Percentiles rank a stretch among this genome's conserved stretches.
phyloP scores from a whole-genome alignment of 2,888 invertebrate genomes.

The Calameuta filiformis region DNA sequence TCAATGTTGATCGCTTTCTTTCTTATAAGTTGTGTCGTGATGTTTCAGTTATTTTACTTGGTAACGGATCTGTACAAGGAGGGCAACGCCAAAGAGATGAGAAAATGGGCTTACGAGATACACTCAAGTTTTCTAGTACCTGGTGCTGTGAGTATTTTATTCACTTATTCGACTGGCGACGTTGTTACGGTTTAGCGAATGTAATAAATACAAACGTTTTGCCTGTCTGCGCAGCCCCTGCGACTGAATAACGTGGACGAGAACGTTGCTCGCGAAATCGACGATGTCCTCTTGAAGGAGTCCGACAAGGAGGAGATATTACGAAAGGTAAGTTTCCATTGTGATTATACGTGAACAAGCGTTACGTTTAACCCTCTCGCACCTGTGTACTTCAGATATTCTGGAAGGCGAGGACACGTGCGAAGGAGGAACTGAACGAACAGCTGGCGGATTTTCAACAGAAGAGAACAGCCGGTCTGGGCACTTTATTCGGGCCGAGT shows the following conservation, averaged over 20 bases:
- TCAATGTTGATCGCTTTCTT: neutral
- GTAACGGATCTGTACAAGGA: conserved; percentile 91
- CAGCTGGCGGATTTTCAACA: conserved; percentile 88
- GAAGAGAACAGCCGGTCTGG: conserved; percentile 90
- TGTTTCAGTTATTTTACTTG: conserved; percentile 81
- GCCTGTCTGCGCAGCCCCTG: conserved; percentile 74
- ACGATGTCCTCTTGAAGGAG: conserved; percentile 85
- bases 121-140: conserved; percentile 96
- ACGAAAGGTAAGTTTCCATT: conserved; percentile 72
- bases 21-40: conserved; percentile 5
- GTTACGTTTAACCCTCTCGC: neutral
- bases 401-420: conserved; percentile 86
- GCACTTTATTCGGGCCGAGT: conserved; percentile 88
- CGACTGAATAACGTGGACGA: conserved; percentile 85
- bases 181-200: conserved; percentile 7
- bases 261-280: conserved; percentile 88
- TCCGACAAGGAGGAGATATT: conserved; percentile 91
- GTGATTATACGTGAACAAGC: neutral
- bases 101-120: conserved; percentile 99
- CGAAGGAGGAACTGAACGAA: conserved; percentile 83
- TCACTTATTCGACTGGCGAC: conserved; percentile 7
- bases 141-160: conserved; percentile 76
- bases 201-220: conserved; percentile 10
- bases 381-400: conserved; percentile 71
- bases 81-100: conserved; percentile 88